Base-by-base conservation (phyloP, 2,888 invertebrate genomes). In the Melieria picta region DNA sequence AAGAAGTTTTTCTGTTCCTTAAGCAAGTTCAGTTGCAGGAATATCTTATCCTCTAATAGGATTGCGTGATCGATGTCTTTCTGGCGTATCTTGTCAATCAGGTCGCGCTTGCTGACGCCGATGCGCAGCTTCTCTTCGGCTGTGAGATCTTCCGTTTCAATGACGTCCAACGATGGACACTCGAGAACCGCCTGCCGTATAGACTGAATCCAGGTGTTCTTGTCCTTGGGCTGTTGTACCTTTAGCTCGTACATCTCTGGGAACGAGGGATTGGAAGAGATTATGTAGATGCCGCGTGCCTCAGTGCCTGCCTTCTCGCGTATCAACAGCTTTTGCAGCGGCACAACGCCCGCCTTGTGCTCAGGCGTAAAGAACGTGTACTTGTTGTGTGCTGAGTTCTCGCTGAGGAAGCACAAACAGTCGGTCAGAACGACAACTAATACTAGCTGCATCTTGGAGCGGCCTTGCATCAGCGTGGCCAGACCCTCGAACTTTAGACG, bases 221-320 rank as follows among this genome's bases (percentile, higher is more conserved):
- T 94, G 81, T 97, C 96, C 85, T 95, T 95, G 47, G 96, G 96
- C 76, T 94, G 91, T 81, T 95, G 94, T 45, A 93, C 91, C 82
- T 97, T 92, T 67, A 98, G 88, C 84, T 98, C 98, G 84, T 97
- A 98, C 97, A 98, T 98, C 89, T 98, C 98, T 0, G 97, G 97
- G 83, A 94, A 94, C 5, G 92, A 90, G 5, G 96, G 95, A 82
- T 96, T 96, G 78, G 96, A 95, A 77, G 95, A 95, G 80, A 98
- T 97, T 69, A 98, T 90, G 88, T 97, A 98, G 81, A 98, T 92
- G 0, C 96, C 95, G 4, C 94, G 90, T 4, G 93, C 93, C 81
- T 95, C 95, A 70, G 94, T 94, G 68, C 97, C 96, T 0, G 97
- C 97, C 85, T 98, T 98, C 87, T 98, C 97, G 16, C 98, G 90